Evolutionary conservation across 2,888 invertebrate species (phyloP).

Genomic region (Coenonympha glycerion): DNA sequence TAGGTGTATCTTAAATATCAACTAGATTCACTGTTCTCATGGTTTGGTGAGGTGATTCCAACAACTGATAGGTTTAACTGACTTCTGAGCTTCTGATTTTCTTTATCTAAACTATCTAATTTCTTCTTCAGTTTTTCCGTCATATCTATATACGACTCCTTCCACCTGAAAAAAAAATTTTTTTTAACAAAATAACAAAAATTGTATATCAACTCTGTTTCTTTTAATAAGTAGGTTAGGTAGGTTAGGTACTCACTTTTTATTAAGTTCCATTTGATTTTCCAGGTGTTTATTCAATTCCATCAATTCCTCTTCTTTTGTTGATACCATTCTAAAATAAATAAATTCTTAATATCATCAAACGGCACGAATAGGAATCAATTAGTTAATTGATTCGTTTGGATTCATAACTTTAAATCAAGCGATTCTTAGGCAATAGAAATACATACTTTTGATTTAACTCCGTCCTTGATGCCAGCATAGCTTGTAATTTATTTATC

Average conservation of each 20-base stretch:
- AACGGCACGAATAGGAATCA: too few species aligned
- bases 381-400: background rate
- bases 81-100: constrained; percentile 69
- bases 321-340: constrained; percentile 58
- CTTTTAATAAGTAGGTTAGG: too few species aligned
- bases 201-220: background rate
- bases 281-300: constrained; percentile 76
- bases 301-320: constrained; percentile 66
- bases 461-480: constrained; percentile 53
- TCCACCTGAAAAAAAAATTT: constrained; percentile 70
- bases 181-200: too few species aligned
- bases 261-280: constrained; percentile 76
- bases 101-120: constrained; percentile 71
- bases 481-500: constrained; percentile 60
- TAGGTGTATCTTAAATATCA: too few species aligned
- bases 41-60: constrained; percentile 33
- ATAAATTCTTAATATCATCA: too few species aligned
- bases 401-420: too few species aligned
- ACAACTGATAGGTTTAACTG: constrained; percentile 44
- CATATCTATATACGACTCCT: constrained; percentile 78
- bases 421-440: too few species aligned
- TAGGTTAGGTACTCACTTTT: constrained; percentile 71
- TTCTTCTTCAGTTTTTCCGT: constrained; percentile 77
- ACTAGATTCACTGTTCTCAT: constrained; percentile 41
- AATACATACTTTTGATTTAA: constrained; percentile 55